Conservation (phyloP, 2,888 invertebrate species). For the Melanargia galathea region DNA sequence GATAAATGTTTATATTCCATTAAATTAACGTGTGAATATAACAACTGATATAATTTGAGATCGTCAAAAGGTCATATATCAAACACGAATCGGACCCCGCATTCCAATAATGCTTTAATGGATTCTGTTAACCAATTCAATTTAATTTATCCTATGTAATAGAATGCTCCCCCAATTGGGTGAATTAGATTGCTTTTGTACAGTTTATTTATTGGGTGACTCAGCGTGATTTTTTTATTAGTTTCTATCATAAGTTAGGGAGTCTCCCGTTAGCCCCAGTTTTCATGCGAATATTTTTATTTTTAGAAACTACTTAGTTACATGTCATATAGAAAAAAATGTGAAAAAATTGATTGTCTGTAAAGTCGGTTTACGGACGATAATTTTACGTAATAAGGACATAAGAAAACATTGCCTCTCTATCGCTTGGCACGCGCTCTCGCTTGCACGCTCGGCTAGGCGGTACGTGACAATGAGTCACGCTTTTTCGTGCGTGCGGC, state of each 20-base stretch:
- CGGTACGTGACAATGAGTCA: too few relatives aligned
- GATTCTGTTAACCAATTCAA: constrained; percentile 58
- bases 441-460: too few relatives aligned
- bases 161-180: constrained; percentile 55
- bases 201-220: constrained; percentile 44
- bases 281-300: too few relatives aligned
- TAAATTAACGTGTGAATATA: background rate
- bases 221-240: constrained; percentile 46
- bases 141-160: constrained; percentile 50
- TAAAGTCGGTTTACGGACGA: too few relatives aligned
- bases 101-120: constrained; percentile 56
- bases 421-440: too few relatives aligned
- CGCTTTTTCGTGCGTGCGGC: too few relatives aligned
- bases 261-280: too few relatives aligned
- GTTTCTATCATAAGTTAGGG: background rate
- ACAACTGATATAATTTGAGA: background rate
- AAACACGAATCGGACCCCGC: constrained; percentile 41
- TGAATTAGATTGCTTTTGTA: constrained; percentile 61
- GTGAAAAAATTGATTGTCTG: too few relatives aligned
- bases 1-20: background rate
- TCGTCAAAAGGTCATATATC: constrained; percentile 6
- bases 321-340: too few relatives aligned
- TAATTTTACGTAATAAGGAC: too few relatives aligned
- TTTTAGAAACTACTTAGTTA: too few relatives aligned
- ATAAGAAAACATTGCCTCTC: too few relatives aligned